Evolutionary conservation across 2,797 vertebrate genomes (phyloP), one percentile per base, ranked within the genome.

Genomic region (Momotus momota): DNA sequence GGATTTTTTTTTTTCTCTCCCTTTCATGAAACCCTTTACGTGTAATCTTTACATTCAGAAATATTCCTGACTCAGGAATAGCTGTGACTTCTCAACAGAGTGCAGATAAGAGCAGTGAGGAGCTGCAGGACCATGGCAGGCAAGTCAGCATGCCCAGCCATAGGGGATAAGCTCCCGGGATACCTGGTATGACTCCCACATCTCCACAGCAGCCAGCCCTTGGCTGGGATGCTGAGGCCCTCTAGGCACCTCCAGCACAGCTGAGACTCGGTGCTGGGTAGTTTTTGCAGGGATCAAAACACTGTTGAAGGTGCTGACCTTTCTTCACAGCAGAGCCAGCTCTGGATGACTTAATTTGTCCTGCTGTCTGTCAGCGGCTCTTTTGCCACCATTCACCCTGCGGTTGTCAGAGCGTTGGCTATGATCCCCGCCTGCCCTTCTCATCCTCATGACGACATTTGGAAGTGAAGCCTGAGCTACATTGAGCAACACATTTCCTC

Each of bases 211-310:
- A 61, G 41, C 14, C 67, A 1, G 10, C 49, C 41, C 25, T 5
- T 7, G 33, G 8, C 11, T 69, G 67, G 21, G 74, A 66, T 87
- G 17, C 35, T 77, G 29, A 51, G 33, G 57, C 7, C 21, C 26
- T 81, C 20, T 43, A 2, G 2, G 14, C 12, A 60, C 14, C 45
- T 38, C n/a, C 7, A 6, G 29, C 40, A 58, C 2, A 27, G 35
- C 23, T 2, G 0, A 33, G 21, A 54, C 33, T 58, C 0, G 0
- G 5, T 2, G 1, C 9, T 65, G 38, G 23, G 38, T 23, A 48
- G 58, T 17, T 94, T 88, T 58, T 72, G 38, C 26, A 89, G 7
- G 0, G 3, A 70, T 16, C 49, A 55, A 67, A 91, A n/a, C 25
- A 10, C 20, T 58, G 45, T 43, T 1, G 1, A 73, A 84, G 69